These are phyloP conservation scores for Bombus affinis DNA, from an alignment of 1,140 invertebrate genomes.

Conservation along the genomic window DNA sequence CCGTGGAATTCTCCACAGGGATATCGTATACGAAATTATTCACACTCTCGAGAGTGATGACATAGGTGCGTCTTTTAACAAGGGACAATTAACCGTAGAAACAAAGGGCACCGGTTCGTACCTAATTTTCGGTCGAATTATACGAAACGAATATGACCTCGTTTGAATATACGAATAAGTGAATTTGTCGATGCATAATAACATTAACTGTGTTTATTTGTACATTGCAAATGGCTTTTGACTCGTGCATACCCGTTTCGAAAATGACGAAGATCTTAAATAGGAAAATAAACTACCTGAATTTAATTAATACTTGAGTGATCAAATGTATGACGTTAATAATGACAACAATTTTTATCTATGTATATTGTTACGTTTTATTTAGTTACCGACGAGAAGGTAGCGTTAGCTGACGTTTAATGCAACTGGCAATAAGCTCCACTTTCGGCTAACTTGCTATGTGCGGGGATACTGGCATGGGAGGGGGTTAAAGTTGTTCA, in stretches of 20 bases:
- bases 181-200: not conserved
- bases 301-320: not conserved
- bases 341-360: not conserved
- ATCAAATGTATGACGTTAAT: not conserved
- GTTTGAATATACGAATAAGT: not conserved
- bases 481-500: too few relatives aligned
- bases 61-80: conserved; percentile 5
- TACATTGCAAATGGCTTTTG: not conserved
- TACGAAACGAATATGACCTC: not conserved
- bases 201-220: not conserved
- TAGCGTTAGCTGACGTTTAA: too few relatives aligned
- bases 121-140: not conserved
- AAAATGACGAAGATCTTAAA: not conserved
- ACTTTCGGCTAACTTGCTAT: too few relatives aligned
- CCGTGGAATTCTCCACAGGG: not conserved
- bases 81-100: not conserved
- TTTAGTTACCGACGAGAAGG: too few relatives aligned
- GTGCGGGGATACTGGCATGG: too few relatives aligned
- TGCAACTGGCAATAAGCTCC: too few relatives aligned
- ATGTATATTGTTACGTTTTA: too few relatives aligned
- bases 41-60: not conserved
- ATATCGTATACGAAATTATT: conserved; percentile 27
- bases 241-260: too few relatives aligned
- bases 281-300: not conserved
- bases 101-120: not conserved